phyloP scores from a whole-genome alignment of 2,113 vertebrate genomes.

The Leucoraja erinaceus region DNA sequence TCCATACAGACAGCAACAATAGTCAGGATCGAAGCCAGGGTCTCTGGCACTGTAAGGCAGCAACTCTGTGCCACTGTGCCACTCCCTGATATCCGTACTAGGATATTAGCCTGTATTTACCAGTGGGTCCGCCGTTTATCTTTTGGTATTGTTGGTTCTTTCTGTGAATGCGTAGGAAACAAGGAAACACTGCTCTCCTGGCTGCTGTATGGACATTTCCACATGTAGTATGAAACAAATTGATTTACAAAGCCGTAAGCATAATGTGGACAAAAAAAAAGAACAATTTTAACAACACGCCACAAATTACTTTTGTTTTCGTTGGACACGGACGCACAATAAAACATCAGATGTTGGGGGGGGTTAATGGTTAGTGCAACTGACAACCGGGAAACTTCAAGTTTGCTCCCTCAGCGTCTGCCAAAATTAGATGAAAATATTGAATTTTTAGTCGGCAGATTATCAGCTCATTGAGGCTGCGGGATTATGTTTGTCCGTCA shows the following conservation, averaged over 20 bases:
- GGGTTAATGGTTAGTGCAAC: neutral
- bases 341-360: neutral
- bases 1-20: too few species aligned
- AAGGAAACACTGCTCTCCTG: neutral
- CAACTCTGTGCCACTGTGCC: too few species aligned
- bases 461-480: slow-evolving; percentile 41
- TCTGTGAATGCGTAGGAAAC: neutral
- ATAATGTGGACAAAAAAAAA: neutral
- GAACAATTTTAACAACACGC: neutral
- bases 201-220: neutral
- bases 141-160: too few species aligned
- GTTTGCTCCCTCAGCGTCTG: neutral
- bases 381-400: neutral
- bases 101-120: too few species aligned
- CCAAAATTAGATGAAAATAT: neutral
- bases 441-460: neutral
- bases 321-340: neutral
- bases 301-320: neutral
- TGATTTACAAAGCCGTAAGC: neutral
- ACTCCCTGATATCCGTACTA: too few species aligned
- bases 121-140: too few species aligned
- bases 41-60: too few species aligned
- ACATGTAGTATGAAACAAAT: neutral
- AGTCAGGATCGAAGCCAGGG: too few species aligned
- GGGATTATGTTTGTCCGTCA: slow-evolving; percentile 45